phyloP scores from a whole-genome alignment of 2,113 vertebrate species.

The Coreoperca whiteheadi region DNA sequence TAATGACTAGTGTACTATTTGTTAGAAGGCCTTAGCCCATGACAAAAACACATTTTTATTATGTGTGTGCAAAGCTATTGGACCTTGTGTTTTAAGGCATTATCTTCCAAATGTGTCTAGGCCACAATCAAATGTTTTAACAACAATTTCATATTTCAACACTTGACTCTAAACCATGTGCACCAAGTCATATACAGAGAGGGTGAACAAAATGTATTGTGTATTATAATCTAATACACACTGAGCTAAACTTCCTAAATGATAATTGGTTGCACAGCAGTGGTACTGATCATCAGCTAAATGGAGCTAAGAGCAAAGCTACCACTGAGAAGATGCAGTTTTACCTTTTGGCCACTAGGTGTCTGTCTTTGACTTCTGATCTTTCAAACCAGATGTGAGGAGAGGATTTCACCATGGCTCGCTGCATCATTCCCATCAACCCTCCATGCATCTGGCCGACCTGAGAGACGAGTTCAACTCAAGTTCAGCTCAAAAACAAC shows the following conservation, averaged over 20 bases:
- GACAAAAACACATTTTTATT: not conserved
- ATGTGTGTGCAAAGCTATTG: not conserved
- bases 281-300: not conserved
- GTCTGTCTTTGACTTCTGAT: slow-evolving; percentile 94
- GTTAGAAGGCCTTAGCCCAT: not conserved
- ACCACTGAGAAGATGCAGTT: slow-evolving; percentile 40
- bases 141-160: not conserved
- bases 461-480: slow-evolving; percentile 69
- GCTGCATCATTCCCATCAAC: slow-evolving; percentile 92
- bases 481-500: not conserved
- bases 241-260: not conserved
- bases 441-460: slow-evolving; percentile 93
- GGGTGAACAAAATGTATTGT: not conserved
- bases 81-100: not conserved
- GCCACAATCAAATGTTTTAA: not conserved
- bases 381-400: slow-evolving; percentile 95
- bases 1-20: not conserved
- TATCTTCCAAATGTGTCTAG: not conserved
- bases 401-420: slow-evolving; percentile 93
- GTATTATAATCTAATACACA: not conserved
- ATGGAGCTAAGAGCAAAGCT: not conserved
- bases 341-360: slow-evolving; percentile 92
- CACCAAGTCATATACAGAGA: not conserved
- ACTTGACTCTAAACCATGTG: not conserved
- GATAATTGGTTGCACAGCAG: not conserved